Evolutionary conservation across 2,113 vertebrate genomes (phyloP), one percentile per base, ranked within the genome.

Genomic region (Acinonyx jubatus): DNA sequence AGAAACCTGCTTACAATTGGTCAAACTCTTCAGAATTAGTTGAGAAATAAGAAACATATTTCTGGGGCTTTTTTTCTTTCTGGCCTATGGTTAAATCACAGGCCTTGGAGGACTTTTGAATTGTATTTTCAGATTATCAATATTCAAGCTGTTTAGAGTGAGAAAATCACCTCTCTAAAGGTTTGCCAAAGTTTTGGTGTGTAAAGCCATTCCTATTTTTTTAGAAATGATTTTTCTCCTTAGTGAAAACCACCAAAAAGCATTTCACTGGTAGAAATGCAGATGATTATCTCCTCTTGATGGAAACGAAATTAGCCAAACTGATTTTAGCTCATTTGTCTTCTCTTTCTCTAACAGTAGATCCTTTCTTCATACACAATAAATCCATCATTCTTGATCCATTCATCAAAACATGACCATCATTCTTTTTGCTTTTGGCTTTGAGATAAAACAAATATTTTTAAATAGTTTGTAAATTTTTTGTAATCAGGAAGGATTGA

Each of bases 1-100:
- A 96, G 27, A 63, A 95, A 27, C 3, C 0, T 36, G 2, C 29
- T 13, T 5, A 65, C 4, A 61, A 69, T 45, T 96, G 52, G 85
- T 3, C 31, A 97, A 71, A 86, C 3, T 95, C 85, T 57, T 87
- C 25, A 61, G 48, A 98, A 95, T 97, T 80, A 94, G 29, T 71
- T 83, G 85, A 92, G 11, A 96, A 97, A 66, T 55, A 33, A 82
- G 50, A 83, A 55, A 89, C 15, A 0, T 68, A 55, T 90, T 94
- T 52, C 31, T 65, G 5, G 61, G 18, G 85, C 68, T 73, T 55
- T 90, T 66, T 81, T 91, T 48, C 14, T 92, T 94, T 83, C 16
- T 97, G 50, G 13, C 7, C 19, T 55, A 1, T 73, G 31, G 3
- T 93, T 86, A 73, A 38, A 86, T 94, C 86, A 74, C 0, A 86